Percentiles rank a stretch among this genome's conserved stretches.
Evolutionary conservation across 2,888 invertebrate genomes (phyloP).

Genomic region (Pilophorus perplexus): DNA sequence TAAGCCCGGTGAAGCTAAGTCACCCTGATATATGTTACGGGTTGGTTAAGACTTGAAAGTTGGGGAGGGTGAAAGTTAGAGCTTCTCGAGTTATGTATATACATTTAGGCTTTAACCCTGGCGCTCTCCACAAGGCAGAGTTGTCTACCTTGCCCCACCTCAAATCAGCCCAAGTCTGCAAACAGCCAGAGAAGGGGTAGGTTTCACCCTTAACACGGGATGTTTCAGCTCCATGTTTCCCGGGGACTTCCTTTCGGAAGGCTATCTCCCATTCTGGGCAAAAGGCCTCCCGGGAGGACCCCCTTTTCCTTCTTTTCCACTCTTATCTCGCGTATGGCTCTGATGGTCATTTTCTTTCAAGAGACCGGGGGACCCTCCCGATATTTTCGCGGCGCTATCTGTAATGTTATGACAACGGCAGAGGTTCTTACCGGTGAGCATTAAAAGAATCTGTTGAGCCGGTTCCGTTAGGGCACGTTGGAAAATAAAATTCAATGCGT

Average conservation of each 20-base stretch:
- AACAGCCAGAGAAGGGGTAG: background rate
- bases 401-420: background rate
- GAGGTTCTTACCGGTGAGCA: background rate
- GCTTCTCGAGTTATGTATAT: constrained; percentile 30
- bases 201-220: background rate
- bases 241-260: background rate
- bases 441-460: background rate
- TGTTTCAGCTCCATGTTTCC: background rate
- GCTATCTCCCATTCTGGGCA: background rate
- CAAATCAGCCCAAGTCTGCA: constrained; percentile 19
- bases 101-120: constrained; percentile 22
- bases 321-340: constrained; percentile 1
- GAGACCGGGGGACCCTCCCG: background rate
- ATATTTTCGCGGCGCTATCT: background rate
- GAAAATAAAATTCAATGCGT: no score
- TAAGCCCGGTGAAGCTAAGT: constrained; percentile 30
- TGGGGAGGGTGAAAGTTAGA: constrained; percentile 18
- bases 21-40: constrained; percentile 27
- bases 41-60: constrained; percentile 31
- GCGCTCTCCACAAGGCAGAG: background rate
- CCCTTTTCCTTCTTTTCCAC: no score
- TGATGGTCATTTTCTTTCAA: constrained; percentile 2
- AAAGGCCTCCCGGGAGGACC: background rate
- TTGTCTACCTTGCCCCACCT: background rate
- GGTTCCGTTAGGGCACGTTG: no score